Evolutionary conservation across 2,113 vertebrate genomes (phyloP), one percentile per base, ranked within the genome.

Genomic region (Rhagologus leucostigma): DNA sequence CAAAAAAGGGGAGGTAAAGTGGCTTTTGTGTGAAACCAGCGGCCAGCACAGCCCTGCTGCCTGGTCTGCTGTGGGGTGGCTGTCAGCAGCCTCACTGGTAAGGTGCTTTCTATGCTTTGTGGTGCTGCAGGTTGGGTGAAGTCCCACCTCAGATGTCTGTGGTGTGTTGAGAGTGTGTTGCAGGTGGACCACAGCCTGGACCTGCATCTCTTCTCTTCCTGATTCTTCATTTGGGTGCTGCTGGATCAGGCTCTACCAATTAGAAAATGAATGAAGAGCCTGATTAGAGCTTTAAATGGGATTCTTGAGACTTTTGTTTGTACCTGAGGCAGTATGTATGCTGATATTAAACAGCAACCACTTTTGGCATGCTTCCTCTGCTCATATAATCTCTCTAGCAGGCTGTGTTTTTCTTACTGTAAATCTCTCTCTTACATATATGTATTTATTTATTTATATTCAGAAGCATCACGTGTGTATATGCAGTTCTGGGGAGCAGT

Each of bases 261-360:
- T 92, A 96, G 73, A 91, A 95, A 94, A 93, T 88, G 64, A 97
- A 96, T 78, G 22, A 93, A 78, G 90, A 93, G 52, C 56, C 93
- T 92, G 95, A 94, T 93, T 91, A 88, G 75, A 92, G 68, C 88
- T 92, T 95, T 90, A 97, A 95, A 97, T 92, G 83, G 79, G 73
- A 95, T 97, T 95, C 92, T 94, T 75, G 69, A 94, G 83, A 90
- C 88, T 93, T 96, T 64, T 96, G 88, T 97, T 96, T 97, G 92
- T 96, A 96, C 92, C 96, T 95, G 85, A 96, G 92, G 92, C 93
- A 88, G 90, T 93, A 56, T 71, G 79, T 92, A 84, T 63, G 88
- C 92, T 92, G 96, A 96, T 96, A 95, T 95, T 81, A 95, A 97
- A 94, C 90, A 95, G 85, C 88, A 96, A 78, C 85, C 79, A 92